Conservation (phyloP, 1,140 invertebrate genomes). For the Drosophila arizonae region DNA sequence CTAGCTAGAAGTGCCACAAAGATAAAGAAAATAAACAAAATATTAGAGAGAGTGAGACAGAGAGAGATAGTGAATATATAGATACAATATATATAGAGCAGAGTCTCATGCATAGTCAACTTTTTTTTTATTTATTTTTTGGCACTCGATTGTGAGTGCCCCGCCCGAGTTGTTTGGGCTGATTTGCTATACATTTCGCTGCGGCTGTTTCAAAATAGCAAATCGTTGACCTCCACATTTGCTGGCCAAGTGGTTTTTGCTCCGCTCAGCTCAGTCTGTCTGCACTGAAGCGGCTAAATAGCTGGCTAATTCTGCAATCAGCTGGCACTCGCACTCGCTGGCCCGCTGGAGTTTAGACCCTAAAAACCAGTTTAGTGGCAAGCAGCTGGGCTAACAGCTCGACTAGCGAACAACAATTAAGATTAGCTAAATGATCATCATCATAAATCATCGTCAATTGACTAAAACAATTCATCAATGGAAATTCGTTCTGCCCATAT, state of each 20-base stretch:
- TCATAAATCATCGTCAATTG: slow-evolving; percentile 39
- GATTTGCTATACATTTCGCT: slow-evolving; percentile 4
- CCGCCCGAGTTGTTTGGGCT: neutral
- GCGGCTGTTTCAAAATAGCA: slow-evolving; percentile 2
- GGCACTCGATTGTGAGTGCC: neutral
- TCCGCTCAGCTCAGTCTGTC: slow-evolving; percentile 25
- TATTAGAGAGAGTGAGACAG: neutral
- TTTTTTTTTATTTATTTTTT: neutral
- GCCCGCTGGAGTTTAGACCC: slow-evolving; percentile 35
- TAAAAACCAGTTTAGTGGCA: slow-evolving; percentile 35
- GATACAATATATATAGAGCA: slow-evolving; percentile 1
- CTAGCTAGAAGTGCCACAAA: slow-evolving; percentile 16
- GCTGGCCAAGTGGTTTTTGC: neutral
- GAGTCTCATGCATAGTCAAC: slow-evolving; percentile 15
- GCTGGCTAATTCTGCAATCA: slow-evolving; percentile 29
- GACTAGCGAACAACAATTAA: slow-evolving; percentile 26
- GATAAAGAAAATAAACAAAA: slow-evolving; percentile 24
- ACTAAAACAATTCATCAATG: slow-evolving; percentile 34
- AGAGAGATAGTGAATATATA: too few relatives aligned
- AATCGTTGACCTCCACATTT: slow-evolving; percentile 23
- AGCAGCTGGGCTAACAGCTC: slow-evolving; percentile 22
- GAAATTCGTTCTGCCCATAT: neutral
- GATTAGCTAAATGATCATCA: slow-evolving; percentile 20
- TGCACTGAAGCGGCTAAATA: slow-evolving; percentile 25
- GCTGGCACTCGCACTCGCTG: slow-evolving; percentile 7